These are phyloP conservation scores for Lampris megalopsis DNA, from an alignment of 2,113 vertebrate genomes.

Conservation along the genomic window DNA sequence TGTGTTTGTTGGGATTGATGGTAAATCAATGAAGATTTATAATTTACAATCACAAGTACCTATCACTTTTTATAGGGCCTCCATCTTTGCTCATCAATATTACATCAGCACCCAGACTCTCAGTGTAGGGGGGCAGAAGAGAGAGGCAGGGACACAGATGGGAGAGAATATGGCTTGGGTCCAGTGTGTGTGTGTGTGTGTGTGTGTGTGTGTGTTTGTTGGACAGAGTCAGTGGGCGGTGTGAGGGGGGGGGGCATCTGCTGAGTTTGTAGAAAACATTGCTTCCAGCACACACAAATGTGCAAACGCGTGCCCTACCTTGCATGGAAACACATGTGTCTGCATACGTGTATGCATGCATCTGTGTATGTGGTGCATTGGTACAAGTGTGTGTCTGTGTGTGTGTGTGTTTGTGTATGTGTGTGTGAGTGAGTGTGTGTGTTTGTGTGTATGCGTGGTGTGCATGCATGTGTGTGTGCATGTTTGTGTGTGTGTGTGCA, in stretches of 20 bases:
- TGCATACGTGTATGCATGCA: too few relatives aligned
- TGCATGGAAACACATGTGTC: neutral
- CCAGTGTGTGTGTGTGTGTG: conserved; percentile 44
- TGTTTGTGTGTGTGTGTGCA: conserved; percentile 18
- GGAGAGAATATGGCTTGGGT: conserved; percentile 65
- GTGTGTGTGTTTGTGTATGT: conserved; percentile 15
- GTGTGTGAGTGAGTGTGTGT: neutral
- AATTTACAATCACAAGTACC: conserved; percentile 96
- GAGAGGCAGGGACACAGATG: conserved; percentile 62
- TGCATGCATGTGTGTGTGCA: conserved; percentile 10
- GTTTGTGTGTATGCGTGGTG: neutral
- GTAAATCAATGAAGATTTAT: conserved; percentile 94
- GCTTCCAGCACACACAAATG: conserved; percentile 80
- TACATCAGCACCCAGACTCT: conserved; percentile 90
- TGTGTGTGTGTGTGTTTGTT: conserved; percentile 19
- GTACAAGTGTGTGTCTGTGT: conserved; percentile 2
- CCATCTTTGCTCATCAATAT: conserved; percentile 96
- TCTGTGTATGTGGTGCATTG: neutral
- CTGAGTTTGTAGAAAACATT: conserved; percentile 80
- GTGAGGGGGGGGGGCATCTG: conserved; percentile 68
- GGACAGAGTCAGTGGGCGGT: conserved; percentile 1
- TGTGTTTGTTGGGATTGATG: conserved; percentile 71
- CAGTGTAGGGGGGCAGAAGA: conserved; percentile 59
- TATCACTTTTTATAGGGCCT: conserved; percentile 96
- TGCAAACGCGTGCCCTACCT: conserved; percentile 71